Conservation (phyloP, 2,888 invertebrate genomes). For the Chouioia cunea region DNA sequence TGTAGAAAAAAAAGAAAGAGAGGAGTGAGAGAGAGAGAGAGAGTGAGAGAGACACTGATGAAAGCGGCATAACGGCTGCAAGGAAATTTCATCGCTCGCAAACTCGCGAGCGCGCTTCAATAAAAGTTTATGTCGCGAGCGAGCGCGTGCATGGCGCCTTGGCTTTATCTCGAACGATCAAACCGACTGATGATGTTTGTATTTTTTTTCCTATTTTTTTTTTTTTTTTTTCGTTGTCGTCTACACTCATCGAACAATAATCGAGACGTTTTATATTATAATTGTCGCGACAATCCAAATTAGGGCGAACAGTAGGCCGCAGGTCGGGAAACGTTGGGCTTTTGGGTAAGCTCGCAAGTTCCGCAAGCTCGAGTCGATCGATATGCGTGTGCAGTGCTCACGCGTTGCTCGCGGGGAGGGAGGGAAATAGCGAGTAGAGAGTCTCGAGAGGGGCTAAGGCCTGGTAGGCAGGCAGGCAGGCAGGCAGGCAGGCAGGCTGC, state of each 20-base stretch:
- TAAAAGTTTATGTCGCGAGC: constrained; percentile 56
- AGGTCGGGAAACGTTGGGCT: no score
- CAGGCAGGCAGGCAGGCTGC: constrained; percentile 54
- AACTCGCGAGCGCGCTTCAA: constrained; percentile 51
- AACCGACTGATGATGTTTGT: no score
- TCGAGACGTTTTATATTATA: no score
- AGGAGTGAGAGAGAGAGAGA: constrained; percentile 6
- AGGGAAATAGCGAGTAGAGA: constrained; percentile 2
- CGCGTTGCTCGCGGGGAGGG: constrained; percentile 15
- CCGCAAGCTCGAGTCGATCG: constrained; percentile 41
- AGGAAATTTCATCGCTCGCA: constrained; percentile 46
- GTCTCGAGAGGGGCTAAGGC: constrained; percentile 20
- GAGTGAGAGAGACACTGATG: constrained; percentile 38
- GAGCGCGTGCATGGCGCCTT: constrained; percentile 5
- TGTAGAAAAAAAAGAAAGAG: constrained; percentile 19
- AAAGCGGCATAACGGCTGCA: constrained; percentile 37
- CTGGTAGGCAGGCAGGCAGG: not conserved
- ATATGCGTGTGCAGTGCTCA: constrained; percentile 27
- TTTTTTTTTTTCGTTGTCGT: no score
- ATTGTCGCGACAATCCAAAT: no score
- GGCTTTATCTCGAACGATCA: constrained; percentile 40
- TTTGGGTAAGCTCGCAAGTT: constrained; percentile 33
- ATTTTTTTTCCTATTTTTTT: no score
- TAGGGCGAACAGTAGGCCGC: not conserved
- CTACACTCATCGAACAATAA: no score